Percentiles rank a stretch among this genome's conserved stretches.
phyloP scores from a whole-genome alignment of 2,888 invertebrate species.

The Adelognathus sp. region DNA sequence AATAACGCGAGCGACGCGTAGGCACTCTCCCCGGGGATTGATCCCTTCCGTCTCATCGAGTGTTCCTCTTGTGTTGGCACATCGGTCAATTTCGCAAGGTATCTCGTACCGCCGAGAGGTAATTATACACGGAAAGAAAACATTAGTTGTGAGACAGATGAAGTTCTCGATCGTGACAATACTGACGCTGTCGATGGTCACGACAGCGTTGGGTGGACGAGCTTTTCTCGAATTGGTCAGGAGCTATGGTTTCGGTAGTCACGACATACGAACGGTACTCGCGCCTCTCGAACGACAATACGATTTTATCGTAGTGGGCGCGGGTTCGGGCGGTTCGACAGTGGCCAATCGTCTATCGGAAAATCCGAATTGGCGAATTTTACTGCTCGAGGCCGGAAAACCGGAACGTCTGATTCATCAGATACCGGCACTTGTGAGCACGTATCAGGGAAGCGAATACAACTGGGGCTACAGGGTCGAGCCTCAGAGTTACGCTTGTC shows the following conservation, averaged over 20 bases:
- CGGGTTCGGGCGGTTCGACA: constrained; percentile 88
- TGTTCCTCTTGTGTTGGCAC: no score
- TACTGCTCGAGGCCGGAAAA: constrained; percentile 86
- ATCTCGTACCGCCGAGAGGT: background rate
- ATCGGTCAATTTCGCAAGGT: no score
- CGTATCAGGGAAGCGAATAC: constrained; percentile 84
- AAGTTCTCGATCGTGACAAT: background rate
- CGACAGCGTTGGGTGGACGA: background rate
- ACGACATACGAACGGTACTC: constrained; percentile 61
- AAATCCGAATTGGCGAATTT: constrained; percentile 83
- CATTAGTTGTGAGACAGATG: background rate
- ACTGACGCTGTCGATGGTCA: background rate
- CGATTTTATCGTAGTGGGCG: constrained; percentile 87
- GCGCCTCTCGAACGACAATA: constrained; percentile 80
- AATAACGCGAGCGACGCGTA: background rate
- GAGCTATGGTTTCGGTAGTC: constrained; percentile 58
- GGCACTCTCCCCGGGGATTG: background rate
- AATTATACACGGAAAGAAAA: background rate
- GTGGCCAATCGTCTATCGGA: constrained; percentile 88
- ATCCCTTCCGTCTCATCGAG: no score
- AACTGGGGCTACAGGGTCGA: constrained; percentile 89
- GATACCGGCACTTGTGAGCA: constrained; percentile 83
- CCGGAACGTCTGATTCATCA: constrained; percentile 83
- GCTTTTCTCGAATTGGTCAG: constrained; percentile 62
- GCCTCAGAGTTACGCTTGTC: constrained; percentile 85